phyloP scores from a whole-genome alignment of 2,797 vertebrate genomes.

The Amblyraja radiata region DNA sequence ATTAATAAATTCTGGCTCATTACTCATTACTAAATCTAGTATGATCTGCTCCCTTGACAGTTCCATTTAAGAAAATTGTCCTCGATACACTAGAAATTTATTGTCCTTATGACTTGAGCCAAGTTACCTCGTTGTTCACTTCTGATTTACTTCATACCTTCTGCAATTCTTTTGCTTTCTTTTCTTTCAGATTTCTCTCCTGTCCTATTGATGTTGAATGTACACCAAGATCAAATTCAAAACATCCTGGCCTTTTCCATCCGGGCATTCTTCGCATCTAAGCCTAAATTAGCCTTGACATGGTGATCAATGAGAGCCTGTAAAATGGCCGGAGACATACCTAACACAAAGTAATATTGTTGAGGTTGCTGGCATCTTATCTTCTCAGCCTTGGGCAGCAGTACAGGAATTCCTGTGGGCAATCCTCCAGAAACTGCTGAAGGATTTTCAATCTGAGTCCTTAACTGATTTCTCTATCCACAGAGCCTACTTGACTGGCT shows the following conservation, averaged over 20 bases:
- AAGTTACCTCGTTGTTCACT: background rate
- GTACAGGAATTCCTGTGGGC: too few species aligned
- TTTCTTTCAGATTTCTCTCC: background rate
- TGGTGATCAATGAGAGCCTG: background rate
- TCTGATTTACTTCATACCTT: background rate
- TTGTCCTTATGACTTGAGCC: background rate
- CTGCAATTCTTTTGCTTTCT: background rate
- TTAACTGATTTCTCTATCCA: too few species aligned
- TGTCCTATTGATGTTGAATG: background rate
- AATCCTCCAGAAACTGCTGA: too few species aligned
- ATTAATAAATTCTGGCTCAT: constrained; percentile 9
- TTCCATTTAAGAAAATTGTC: background rate
- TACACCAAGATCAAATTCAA: background rate
- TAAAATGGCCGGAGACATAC: too few species aligned
- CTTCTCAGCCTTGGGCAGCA: too few species aligned
- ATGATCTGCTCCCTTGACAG: background rate
- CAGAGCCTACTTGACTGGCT: too few species aligned
- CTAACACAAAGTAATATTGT: too few species aligned
- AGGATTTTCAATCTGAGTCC: too few species aligned
- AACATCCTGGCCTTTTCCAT: background rate
- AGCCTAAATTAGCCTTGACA: background rate
- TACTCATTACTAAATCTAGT: constrained; percentile 18
- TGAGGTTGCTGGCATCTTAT: too few species aligned
- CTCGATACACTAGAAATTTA: background rate
- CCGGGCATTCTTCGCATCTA: too few species aligned